These are phyloP conservation scores for Lumbricus terrestris DNA, from an alignment of 2,888 invertebrate species.

Conservation along the genomic window DNA sequence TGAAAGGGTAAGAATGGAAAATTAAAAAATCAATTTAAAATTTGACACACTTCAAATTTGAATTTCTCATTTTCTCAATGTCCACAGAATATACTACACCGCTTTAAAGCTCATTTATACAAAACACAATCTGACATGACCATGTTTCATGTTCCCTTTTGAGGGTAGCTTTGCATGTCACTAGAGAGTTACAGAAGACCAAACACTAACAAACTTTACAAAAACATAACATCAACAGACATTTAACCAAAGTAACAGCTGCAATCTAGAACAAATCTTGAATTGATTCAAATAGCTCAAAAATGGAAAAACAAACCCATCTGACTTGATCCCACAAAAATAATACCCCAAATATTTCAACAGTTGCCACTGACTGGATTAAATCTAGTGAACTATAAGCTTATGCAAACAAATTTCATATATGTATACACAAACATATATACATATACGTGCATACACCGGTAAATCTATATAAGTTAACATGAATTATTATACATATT, in stretches of 20 bases:
- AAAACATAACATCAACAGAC: neutral
- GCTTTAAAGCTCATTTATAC: conserved; percentile 3
- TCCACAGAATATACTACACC: neutral
- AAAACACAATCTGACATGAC: neutral
- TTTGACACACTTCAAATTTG: neutral
- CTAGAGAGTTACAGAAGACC: neutral
- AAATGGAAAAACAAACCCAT: neutral
- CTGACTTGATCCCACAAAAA: neutral
- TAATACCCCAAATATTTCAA: neutral
- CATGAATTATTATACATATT: neutral
- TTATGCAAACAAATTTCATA: neutral
- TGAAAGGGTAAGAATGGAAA: neutral
- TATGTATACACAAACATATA: neutral
- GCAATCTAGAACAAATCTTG: neutral
- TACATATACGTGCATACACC: neutral
- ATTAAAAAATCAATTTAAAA: neutral
- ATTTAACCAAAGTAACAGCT: neutral
- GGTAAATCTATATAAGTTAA: neutral
- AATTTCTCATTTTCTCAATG: neutral
- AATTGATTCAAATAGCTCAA: neutral
- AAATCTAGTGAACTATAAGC: neutral
- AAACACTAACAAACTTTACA: neutral
- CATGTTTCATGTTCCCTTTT: neutral
- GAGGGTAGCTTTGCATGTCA: neutral
- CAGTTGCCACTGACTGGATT: neutral